Base-by-base conservation (phyloP, 2,888 invertebrate species). In the Orthosia cruda region DNA sequence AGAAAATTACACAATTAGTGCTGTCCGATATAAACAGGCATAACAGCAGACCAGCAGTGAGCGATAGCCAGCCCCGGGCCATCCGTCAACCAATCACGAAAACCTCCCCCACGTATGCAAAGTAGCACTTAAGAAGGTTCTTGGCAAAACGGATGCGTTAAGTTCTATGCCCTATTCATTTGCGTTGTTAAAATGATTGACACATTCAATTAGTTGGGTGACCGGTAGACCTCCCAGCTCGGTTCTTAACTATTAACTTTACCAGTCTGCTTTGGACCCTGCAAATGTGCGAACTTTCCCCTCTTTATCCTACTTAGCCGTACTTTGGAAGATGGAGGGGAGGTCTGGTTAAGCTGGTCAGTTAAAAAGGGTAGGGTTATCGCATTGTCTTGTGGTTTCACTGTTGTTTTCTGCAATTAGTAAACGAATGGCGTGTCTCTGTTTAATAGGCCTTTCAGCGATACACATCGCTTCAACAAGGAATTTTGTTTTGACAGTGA, bases 141-240 rank as follows among this genome's bases (percentile, higher is more conserved):
- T 87, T 63, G 58, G 74, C 92, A 90, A 80, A 84, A 84, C 94
- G 94, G 95, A 81, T 89, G 89, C 77, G 87, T 89, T 91, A 89
- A 74, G 85, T 90, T 92, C 92, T 94, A 93, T 94, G 93, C 94
- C 93, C 95, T 94, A 96, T 96, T 97, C 95, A 96, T 97, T 97
- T 97, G 96, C 96, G 97, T 97, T 97, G 97, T 98, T 98, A 98
- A 97, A 97, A 97, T 98, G 98, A 98, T 98, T 98, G 98, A 97
- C 98, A 98, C 97, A 97, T 98, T 98, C 98, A 98, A 98, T 98
- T 98, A 98, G 97, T 95, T 94, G 96, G 96, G 97, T 97, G 97
- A 97, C 97, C 97, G 97, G 92, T 94, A 94, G 96, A 97, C 96
- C 97, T 97, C 97, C 97, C 97, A 96, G 93, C 95, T 93, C 88